Evolutionary conservation across 2,797 vertebrate species (phyloP).

Genomic region (Pangasius sanitwongsei): DNA sequence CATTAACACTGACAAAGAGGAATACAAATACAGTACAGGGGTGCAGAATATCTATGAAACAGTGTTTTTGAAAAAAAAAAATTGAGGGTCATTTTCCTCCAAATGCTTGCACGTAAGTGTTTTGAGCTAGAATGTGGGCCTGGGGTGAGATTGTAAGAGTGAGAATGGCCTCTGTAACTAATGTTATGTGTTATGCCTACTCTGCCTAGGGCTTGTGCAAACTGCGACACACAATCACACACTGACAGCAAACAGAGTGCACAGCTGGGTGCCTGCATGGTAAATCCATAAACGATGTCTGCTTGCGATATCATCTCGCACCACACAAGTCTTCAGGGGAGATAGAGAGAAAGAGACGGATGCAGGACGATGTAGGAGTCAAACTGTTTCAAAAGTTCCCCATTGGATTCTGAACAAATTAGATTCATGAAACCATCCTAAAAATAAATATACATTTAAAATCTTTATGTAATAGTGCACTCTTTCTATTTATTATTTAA

Average conservation of each 20-base stretch:
- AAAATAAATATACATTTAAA: not conserved
- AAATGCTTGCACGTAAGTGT: constrained; percentile 7
- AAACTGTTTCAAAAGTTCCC: not conserved
- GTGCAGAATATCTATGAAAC: not conserved
- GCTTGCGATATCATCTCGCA: constrained; percentile 14
- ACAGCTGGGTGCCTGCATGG: constrained; percentile 36
- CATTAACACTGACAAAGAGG: constrained; percentile 20
- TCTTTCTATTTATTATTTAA: constrained; percentile 30
- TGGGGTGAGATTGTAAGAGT: not conserved
- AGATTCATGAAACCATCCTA: not conserved
- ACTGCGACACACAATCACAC: constrained; percentile 25
- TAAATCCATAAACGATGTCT: constrained; percentile 38
- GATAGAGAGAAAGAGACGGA: not conserved
- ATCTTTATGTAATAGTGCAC: not conserved
- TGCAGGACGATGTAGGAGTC: not conserved
- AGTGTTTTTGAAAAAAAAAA: not conserved
- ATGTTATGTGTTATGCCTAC: constrained; percentile 35
- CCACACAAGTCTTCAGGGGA: constrained; percentile 9
- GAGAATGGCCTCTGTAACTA: constrained; percentile 34
- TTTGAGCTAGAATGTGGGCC: constrained; percentile 12
- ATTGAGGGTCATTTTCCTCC: constrained; percentile 42
- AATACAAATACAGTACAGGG: constrained; percentile 19
- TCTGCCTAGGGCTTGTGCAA: constrained; percentile 28
- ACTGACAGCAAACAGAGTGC: constrained; percentile 28
- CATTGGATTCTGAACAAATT: not conserved